Base-by-base conservation (phyloP, 2,888 invertebrate genomes). In the Strigamia maritima region DNA sequence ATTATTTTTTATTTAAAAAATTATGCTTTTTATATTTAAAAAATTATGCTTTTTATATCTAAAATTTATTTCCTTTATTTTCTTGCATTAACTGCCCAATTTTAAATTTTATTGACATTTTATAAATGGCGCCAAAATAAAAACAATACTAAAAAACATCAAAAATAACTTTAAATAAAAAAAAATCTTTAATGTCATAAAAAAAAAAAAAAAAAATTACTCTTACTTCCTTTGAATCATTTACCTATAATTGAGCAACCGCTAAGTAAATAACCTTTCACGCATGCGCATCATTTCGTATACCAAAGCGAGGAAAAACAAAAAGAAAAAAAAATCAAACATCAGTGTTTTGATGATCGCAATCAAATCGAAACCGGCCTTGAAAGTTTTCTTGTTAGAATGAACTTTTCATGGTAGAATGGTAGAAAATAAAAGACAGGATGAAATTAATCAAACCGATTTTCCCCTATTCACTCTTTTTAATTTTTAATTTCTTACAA, bases 191-290 rank as follows among this genome's bases (percentile, higher is more conserved):
- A 35, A 8, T 35, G 35, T 35, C 35, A 8, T 6, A 8, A n/a
- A n/a, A n/a, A n/a, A n/a, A n/a, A 31, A 35, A 35, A 35, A 35
- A 35, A 8, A 10, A 35, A 35, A 35, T 35, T 35, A 35, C 35
- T 6, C 35, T n/a, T n/a, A 44, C n/a, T 44, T 44, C 44, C 44
- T 44, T 16, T 16, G 14, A 44, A 44, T 44, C 44, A 44, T 19
- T 4, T 19, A 54, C 19, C 70, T 28, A 28, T 26, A 19, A 1
- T 70, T 70, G 60, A 24, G 70, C 70, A 70, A 70, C 70, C 6
- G 28, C 16, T 12, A 70, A 70, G 70, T 70, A 70, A 70, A 70
- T 70, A 70, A 70, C 70, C 70, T 28, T 28, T 14, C 70, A 14
- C 70, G 28, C 28, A 26, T 26, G 26, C 70, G 14, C 70, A 35